Base-by-base conservation (phyloP, 2,888 invertebrate genomes). In the Thymelicus acteon region DNA sequence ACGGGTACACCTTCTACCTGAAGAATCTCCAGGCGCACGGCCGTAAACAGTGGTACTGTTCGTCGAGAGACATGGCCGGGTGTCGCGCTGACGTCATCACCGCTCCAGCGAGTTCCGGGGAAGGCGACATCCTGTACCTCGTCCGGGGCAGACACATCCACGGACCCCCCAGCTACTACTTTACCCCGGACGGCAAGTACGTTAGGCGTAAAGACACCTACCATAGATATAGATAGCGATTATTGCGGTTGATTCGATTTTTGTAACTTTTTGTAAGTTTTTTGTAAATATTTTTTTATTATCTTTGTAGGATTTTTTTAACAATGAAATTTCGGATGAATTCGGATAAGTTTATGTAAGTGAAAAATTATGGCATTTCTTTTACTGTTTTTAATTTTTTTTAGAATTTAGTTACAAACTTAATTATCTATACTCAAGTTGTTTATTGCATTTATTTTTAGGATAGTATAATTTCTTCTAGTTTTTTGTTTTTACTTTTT, bases 31-130 rank as follows among this genome's bases (percentile, higher is more conserved):
- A 93, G 78, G 91, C 93, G 52, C 91, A 92, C 74, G 93, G 92
- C 0, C 83, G 93, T 72, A 92, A 92, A 85, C 93, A 93, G 84
- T 93, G 93, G 93, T 93, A 93, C 83, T 93, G 93, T 78, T 93
- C 93, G 39, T 92, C 93, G 62, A 80, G 93, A 19, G 93, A 93
- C 78, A 93, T 93, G 93, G 92, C 93, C 6, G 93, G 93, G 44
- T 93, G 93, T 75, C 88, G 93, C 13, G 93, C 93, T 39, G 93
- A 93, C 82, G 90, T 93, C 77, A 92, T 93, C 84, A 93, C 93
- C 39, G 93, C 93, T 6, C 93, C 92, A 10, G 85, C 87, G 37
- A 75, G 73, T 39, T 65, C 78, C 31, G 88, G 87, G 5, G 67
- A 74, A n/a, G 93, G 93, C 0, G 93, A 93, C 73, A 82, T 92